A percentile compares a stretch with the other conserved stretches of the same genome.
These are phyloP conservation scores for Gisinianus flammeolus DNA, from an alignment of 2,888 invertebrate species.

Conservation along the genomic window DNA sequence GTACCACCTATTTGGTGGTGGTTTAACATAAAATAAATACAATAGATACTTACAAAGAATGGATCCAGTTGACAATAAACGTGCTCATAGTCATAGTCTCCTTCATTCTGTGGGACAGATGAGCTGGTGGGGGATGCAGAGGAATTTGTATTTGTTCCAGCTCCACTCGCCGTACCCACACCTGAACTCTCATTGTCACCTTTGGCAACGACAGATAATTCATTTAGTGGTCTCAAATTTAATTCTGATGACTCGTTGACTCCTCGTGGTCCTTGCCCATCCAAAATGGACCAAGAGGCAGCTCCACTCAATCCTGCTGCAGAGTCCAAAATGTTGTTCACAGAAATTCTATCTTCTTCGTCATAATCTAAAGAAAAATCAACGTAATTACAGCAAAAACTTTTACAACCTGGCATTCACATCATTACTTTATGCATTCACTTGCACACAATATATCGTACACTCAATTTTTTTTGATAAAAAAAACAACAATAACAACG, in stretches of 20 bases:
- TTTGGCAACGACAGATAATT: conserved; percentile 51
- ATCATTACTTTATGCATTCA: background rate
- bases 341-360: conserved; percentile 54
- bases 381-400: conserved; percentile 35
- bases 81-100: conserved; percentile 53
- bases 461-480: background rate
- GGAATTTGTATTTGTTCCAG: conserved; percentile 48
- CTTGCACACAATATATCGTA: background rate
- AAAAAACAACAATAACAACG: too few species aligned
- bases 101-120: conserved; percentile 51
- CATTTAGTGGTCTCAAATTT: background rate
- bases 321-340: conserved; percentile 58
- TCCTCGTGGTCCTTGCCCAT: conserved; percentile 33
- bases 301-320: conserved; percentile 51
- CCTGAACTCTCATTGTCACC: conserved; percentile 56
- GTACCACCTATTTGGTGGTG: too few species aligned
- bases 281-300: conserved; percentile 50
- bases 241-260: background rate
- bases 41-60: conserved; percentile 57
- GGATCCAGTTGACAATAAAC: conserved; percentile 58
- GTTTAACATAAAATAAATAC: too few species aligned
- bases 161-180: conserved; percentile 47
- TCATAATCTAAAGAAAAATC: conserved; percentile 46
- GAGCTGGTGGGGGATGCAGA: conserved; percentile 56
- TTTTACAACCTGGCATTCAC: background rate